Conservation (phyloP, 2,113 vertebrate genomes). For the Pelecanoides urinatrix region DNA sequence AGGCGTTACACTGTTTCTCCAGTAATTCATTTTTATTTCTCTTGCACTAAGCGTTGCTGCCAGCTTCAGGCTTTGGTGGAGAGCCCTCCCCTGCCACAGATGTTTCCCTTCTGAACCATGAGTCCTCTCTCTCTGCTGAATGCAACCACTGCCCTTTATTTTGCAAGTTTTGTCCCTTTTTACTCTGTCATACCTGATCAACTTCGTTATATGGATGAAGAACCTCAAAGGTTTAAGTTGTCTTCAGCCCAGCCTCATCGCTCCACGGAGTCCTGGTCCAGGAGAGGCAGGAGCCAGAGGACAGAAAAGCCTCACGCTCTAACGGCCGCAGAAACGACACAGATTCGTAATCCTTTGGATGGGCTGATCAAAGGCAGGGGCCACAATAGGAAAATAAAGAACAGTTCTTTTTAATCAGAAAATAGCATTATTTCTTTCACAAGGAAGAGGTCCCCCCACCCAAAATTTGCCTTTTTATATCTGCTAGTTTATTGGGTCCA, state of each 20-base stretch:
- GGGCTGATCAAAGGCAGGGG: neutral
- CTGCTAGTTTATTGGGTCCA: neutral
- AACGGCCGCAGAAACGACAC: neutral
- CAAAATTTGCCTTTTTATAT: neutral
- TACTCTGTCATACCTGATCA: neutral
- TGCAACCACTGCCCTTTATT: neutral
- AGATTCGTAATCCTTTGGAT: neutral
- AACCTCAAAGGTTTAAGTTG: neutral
- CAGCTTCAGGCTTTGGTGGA: neutral
- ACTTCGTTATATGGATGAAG: fast-evolving
- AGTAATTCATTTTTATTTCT: neutral
- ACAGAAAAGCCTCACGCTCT: neutral
- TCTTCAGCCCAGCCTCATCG: neutral
- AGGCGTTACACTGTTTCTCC: neutral
- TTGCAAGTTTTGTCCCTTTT: neutral
- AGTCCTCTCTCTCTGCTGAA: neutral
- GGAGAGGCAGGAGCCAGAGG: neutral
- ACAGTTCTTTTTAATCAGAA: neutral
- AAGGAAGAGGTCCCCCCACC: neutral
- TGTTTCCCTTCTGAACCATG: neutral
- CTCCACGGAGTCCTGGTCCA: neutral
- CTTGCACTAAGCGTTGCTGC: neutral
- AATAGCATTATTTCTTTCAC: neutral
- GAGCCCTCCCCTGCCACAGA: neutral
- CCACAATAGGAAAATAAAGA: neutral